phyloP scores from a whole-genome alignment of 2,888 invertebrate genomes.

The Pterostichus niger region DNA sequence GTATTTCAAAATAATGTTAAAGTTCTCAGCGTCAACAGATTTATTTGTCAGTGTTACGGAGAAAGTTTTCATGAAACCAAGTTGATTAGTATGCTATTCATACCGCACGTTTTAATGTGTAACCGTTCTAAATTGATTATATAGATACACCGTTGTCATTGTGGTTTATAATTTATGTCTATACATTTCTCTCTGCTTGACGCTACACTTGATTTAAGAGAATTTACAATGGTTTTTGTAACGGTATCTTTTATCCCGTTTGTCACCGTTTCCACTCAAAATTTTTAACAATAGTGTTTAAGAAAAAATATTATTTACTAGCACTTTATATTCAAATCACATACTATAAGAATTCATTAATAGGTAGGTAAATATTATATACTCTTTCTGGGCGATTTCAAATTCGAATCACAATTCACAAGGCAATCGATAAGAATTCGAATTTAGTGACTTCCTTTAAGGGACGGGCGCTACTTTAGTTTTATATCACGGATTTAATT shows the following conservation, averaged over 20 bases:
- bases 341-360: neutral
- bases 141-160: slow-evolving; percentile 36
- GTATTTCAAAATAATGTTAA: neutral
- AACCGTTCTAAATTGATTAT: slow-evolving; percentile 51
- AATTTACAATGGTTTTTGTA: slow-evolving; percentile 13
- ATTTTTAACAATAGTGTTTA: slow-evolving; percentile 10
- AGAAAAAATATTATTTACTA: slow-evolving; percentile 6
- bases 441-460: too few relatives aligned
- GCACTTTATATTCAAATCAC: neutral
- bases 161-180: slow-evolving; percentile 45
- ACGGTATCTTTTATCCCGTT: slow-evolving; percentile 40
- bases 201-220: slow-evolving; percentile 27
- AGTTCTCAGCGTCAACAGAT: too few relatives aligned
- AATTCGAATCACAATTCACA: neutral
- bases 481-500: slow-evolving; percentile 5
- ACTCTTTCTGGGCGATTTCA: neutral
- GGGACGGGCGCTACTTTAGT: neutral
- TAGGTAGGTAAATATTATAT: neutral
- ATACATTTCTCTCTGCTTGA: slow-evolving; percentile 35
- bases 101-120: slow-evolving; percentile 27
- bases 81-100: slow-evolving; percentile 48
- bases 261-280: slow-evolving; percentile 18
- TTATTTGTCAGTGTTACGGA: neutral
- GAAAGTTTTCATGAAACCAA: slow-evolving; percentile 3
- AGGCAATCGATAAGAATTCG: too few relatives aligned